A percentile compares a stretch with the other conserved stretches of the same genome.
phyloP scores from a whole-genome alignment of 2,113 vertebrate species.

The Clupea harengus region DNA sequence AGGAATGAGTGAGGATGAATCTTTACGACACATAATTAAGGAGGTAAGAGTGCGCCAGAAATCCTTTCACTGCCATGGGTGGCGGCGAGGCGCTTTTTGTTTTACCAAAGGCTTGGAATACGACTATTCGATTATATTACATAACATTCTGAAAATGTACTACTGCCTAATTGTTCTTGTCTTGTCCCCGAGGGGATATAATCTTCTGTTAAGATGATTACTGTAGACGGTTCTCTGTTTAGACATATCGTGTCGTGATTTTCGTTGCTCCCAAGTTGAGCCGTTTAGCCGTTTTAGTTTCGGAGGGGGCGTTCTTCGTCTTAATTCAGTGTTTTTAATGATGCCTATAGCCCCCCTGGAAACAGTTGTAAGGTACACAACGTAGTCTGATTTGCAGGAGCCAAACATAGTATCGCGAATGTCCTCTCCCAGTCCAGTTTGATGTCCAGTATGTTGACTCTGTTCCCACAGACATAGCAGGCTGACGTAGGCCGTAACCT shows the following conservation, averaged over 20 bases:
- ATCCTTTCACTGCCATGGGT: background rate
- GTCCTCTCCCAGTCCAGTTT: too few relatives aligned
- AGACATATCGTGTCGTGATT: background rate
- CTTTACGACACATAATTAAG: slow-evolving; percentile 69
- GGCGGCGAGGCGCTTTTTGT: background rate
- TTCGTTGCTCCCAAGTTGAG: background rate
- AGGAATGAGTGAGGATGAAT: slow-evolving; percentile 75
- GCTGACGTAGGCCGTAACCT: too few relatives aligned
- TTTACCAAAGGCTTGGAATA: background rate
- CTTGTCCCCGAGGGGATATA: background rate
- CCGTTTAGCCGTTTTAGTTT: background rate
- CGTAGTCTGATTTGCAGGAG: background rate
- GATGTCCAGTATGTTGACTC: too few relatives aligned
- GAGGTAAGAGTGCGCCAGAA: slow-evolving; percentile 60
- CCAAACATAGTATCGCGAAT: background rate
- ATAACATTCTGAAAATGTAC: background rate
- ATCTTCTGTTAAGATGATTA: slow-evolving; percentile 13
- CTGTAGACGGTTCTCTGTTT: background rate
- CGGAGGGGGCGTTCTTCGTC: background rate
- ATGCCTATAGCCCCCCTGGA: background rate
- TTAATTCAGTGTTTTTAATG: background rate
- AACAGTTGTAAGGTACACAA: background rate
- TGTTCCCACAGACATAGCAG: too few relatives aligned
- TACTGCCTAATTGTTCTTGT: background rate
- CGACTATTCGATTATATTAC: background rate